Evolutionary conservation across 37 sponge, comb jelly and placozoan species (phyloP), one percentile per base, ranked within the genome.

Genomic region (Corticium candelabrum): DNA sequence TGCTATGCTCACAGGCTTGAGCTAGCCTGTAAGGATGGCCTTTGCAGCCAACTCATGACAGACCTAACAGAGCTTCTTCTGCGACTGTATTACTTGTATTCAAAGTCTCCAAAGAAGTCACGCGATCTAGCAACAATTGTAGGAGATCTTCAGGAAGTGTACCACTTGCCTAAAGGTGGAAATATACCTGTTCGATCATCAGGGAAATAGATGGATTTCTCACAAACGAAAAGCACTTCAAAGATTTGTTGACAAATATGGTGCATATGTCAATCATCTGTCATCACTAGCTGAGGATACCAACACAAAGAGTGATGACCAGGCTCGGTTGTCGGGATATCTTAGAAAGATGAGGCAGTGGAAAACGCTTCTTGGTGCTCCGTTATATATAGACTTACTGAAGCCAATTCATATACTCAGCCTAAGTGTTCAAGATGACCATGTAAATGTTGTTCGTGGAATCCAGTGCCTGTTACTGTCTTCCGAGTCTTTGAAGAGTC

Each of bases 251-350:
- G 82, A 86, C 31, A 88, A 89, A 39, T 89, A 41, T 86, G 87
- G 87, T 70, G 90, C 90, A 32, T 89, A 89, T 40, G 83, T 82
- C 35, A 69, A n/a, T 40, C 90, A 89, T 40, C 69, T 89, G 27
- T 67, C 74, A 39, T 68, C 90, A 80, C 69, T 89, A 37, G 77
- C 81, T 69, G 74, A 84, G 43, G 89, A 85, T 74, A 67, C n/a
- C n/a, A n/a, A n/a, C n/a, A n/a, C n/a, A n/a, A n/a, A n/a, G n/a
- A n/a, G n/a, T n/a, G n/a, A n/a, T n/a, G n/a, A n/a, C n/a, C n/a
- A n/a, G n/a, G n/a, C n/a, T n/a, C n/a, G n/a, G n/a, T n/a, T n/a
- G n/a, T n/a, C n/a, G n/a, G n/a, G n/a, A n/a, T n/a, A n/a, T n/a
- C n/a, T n/a, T n/a, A n/a, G n/a, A n/a, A n/a, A n/a, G n/a, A n/a